Conservation (phyloP, 2,797 vertebrate species). For the Enteromius radiatus region DNA sequence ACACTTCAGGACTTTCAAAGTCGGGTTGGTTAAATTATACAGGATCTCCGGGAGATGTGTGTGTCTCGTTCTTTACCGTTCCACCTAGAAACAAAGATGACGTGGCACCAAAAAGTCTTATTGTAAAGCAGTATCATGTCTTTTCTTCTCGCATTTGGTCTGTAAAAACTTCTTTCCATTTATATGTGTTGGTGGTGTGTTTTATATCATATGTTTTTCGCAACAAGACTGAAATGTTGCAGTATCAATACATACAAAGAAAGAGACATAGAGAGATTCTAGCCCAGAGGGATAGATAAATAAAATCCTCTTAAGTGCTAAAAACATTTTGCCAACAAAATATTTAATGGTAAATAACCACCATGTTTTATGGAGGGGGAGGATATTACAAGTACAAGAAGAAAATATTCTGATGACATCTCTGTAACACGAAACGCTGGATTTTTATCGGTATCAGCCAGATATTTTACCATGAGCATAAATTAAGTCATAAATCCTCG, state of each 20-base stretch:
- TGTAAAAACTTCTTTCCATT: neutral
- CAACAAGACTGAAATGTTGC: conserved; percentile 9
- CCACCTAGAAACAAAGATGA: no score
- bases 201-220: neutral
- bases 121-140: neutral
- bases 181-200: neutral
- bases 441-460: conserved; percentile 80
- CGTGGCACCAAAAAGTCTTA: neutral
- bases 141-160: neutral
- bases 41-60: no score
- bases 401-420: conserved; percentile 73
- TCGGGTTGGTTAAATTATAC: no score
- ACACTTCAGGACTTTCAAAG: no score
- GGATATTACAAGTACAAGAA: conserved; percentile 56
- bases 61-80: no score
- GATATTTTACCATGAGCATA: conserved; percentile 81
- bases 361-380: conserved; percentile 56
- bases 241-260: neutral
- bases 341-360: conserved; percentile 76
- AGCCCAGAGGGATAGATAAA: conserved; percentile 58
- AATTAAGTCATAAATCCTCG: conserved; percentile 80
- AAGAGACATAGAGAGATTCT: conserved; percentile 24
- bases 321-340: conserved; percentile 77
- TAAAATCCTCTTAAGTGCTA: conserved; percentile 79
- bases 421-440: conserved; percentile 77